Conservation (phyloP, 2,888 invertebrate genomes). For the Drosophila kanekoi region DNA sequence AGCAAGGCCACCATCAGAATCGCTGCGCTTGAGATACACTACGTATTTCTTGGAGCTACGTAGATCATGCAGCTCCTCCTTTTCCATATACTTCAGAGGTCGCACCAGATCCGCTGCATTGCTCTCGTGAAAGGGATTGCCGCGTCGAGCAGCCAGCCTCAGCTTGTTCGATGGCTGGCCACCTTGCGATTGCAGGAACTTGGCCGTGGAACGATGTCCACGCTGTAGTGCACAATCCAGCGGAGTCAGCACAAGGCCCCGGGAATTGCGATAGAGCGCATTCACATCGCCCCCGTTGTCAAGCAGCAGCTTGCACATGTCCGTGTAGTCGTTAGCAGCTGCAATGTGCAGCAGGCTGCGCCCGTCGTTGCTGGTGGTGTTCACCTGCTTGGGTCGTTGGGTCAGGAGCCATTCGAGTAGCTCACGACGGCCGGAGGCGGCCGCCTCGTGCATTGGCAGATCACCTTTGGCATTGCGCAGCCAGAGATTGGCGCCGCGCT, state of each 20-base stretch:
- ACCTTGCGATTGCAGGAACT: conserved; percentile 95
- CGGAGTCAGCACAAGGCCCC: conserved; percentile 94
- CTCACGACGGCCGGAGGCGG: conserved; percentile 95
- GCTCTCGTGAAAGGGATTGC: conserved; percentile 83
- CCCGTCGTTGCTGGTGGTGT: conserved; percentile 96
- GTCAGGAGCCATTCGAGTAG: conserved; percentile 94
- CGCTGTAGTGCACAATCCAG: conserved; percentile 95
- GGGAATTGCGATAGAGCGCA: conserved; percentile 92
- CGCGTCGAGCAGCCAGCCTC: conserved; percentile 81
- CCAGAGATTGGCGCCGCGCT: conserved; percentile 95
- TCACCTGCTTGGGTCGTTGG: conserved; percentile 93
- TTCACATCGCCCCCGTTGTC: conserved; percentile 95
- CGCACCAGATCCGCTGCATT: conserved; percentile 81
- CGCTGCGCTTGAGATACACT: conserved; percentile 82
- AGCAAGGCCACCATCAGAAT: conserved; percentile 71
- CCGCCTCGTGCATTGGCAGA: conserved; percentile 97
- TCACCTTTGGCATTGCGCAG: conserved; percentile 96
- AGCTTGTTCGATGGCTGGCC: conserved; percentile 92
- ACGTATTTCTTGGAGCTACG: conserved; percentile 83
- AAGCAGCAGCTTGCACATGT: conserved; percentile 94
- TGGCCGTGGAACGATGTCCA: conserved; percentile 95
- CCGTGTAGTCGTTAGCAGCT: conserved; percentile 96
- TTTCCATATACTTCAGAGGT: conserved; percentile 83
- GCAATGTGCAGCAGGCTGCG: conserved; percentile 97
- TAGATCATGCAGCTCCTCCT: conserved; percentile 82